Evolutionary conservation across 1,140 invertebrate genomes (phyloP), one percentile per base, ranked within the genome.

Genomic region (Ips nitidus): DNA sequence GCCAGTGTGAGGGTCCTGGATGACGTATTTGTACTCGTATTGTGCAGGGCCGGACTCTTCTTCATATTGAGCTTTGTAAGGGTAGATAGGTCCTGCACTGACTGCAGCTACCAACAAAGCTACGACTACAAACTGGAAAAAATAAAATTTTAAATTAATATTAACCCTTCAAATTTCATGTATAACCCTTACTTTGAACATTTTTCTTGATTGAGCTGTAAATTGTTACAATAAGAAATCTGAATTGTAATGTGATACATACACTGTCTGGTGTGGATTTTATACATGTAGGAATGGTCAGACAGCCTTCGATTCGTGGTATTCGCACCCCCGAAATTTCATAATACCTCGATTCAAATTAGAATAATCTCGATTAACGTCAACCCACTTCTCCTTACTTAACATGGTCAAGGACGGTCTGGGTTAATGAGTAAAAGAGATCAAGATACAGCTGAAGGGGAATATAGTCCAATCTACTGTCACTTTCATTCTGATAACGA

Each of bases 1-100:
- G 8, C 75, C 85, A 71, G 76, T 86, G 72, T 86, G 84, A 6
- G 83, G 82, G 80, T 79, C 84, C 82, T 76, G 50, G 7, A 74
- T 73, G 47, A 56, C 50, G 53, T 76, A 76, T 4, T 63, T 68
- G 52, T 74, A 77, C 52, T 74, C 74, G 66, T 77, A 76, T 65
- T 72, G 42, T 8, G 75, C 70, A 62, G 72, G 71, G 36, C 38
- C 69, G 64, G 71, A 69, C 52, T 74, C 43, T 5, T 61, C 8
- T 6, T 43, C 42, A 38, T 57, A 5, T 36, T 70, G 41, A 69
- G 80, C 79, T 41, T 50, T 40, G 41, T 59, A 73, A 3, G 72
- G 71, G 36, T 69, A 71, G 2, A 69, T 66, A 39, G 43, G 71
- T 42, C 57, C 52, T 38, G 52, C 65, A 36, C 65, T 65, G 41